Base-by-base conservation (phyloP, 2,113 vertebrate species). In the Scopus umbretta region DNA sequence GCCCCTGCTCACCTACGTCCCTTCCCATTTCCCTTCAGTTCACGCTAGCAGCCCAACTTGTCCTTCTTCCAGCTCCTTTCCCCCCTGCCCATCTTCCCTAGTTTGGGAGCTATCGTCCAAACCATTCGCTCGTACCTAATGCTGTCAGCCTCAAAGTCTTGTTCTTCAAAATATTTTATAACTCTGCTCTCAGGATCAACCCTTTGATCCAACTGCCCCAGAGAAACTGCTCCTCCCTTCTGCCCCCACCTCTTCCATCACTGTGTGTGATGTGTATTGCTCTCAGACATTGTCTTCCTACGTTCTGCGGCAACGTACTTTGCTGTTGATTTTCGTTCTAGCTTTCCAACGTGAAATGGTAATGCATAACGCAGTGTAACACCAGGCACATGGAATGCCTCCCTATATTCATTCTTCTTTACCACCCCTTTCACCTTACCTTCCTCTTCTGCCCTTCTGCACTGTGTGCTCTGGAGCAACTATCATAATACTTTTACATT, bases 261-360 rank as follows among this genome's bases (percentile, higher is more conserved):
- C 16, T 10, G 23, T 5, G 1, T 3, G 13, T 10, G 7, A 27
- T 10, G 7, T 4, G 11, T 6, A 11, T 16, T 63, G 43, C 29
- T 63, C 52, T 80, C 2, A 1, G 29, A 16, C 9, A 0, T 5
- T 7, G 4, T 19, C 23, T 53, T 30, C 55, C 66, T 9, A 9
- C 1, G 0, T 68, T 65, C 50, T 82, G 34, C 47, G n/a, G 13
- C 49, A 32, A 65, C 1, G 19, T 9, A 11, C 16, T 17, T 21
- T 21, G 26, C 38, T 66, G n/a, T 13, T 50, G 29, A 3, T 47
- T 92, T 80, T 43, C 6, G 0, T 43, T 49, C 27, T 2, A 17
- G 5, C 25, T 78, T 83, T 80, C 58, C 40, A 45, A 58, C 5
- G 3, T 88, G 49, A 88, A 56, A 75, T 16, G 9, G 7, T n/a